Conservation (phyloP, 1,140 invertebrate genomes). For the Orchesella cincta region DNA sequence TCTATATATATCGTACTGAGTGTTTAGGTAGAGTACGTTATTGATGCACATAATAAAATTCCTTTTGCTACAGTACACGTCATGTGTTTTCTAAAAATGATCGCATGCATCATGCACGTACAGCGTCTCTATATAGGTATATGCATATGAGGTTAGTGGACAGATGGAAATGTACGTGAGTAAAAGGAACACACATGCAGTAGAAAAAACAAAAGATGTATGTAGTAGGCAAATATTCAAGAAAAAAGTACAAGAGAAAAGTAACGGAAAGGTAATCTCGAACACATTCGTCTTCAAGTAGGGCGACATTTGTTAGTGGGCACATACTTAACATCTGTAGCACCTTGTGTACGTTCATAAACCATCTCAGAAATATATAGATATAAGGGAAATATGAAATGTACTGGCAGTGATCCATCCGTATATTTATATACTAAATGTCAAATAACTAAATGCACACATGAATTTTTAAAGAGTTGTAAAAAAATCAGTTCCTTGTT, state of each 20-base stretch:
- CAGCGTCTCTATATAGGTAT: neutral
- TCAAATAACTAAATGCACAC: too few species aligned
- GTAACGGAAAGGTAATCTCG: constrained; percentile 15
- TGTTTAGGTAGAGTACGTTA: too few species aligned
- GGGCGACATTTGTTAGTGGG: neutral
- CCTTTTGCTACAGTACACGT: too few species aligned
- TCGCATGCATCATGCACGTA: neutral
- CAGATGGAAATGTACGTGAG: neutral
- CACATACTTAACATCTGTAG: neutral
- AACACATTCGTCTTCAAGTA: neutral
- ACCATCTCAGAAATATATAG: too few species aligned
- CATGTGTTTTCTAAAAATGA: neutral
- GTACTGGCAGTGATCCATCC: too few species aligned
- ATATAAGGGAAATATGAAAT: too few species aligned
- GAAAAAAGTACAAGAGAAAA: neutral
- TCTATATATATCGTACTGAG: too few species aligned
- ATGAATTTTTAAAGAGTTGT: too few species aligned
- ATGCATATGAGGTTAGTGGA: neutral
- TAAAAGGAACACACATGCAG: constrained; percentile 10
- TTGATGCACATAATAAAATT: too few species aligned
- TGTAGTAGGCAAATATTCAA: neutral
- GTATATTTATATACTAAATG: too few species aligned
- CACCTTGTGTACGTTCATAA: too few species aligned
- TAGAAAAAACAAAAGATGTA: neutral
- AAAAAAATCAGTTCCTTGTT: too few species aligned